These are phyloP conservation scores for Cricetomys ansorgei DNA, from an alignment of 2,113 vertebrate species.

Conservation along the genomic window DNA sequence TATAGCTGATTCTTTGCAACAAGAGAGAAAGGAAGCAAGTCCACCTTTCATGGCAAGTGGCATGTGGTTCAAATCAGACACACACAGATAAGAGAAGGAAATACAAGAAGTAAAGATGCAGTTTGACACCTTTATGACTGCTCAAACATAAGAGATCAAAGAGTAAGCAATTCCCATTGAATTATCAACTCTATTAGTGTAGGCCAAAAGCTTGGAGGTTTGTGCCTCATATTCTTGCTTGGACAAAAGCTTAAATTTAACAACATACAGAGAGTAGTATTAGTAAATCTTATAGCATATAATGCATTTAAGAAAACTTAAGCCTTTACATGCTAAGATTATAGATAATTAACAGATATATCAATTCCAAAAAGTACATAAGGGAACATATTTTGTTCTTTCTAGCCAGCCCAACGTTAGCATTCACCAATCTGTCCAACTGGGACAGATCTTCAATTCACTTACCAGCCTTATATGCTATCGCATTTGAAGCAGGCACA, in stretches of 20 bases:
- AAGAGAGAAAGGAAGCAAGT: slow-evolving; percentile 71
- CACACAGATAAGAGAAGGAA: slow-evolving; percentile 77
- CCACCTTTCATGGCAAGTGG: slow-evolving; percentile 77
- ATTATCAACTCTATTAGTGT: slow-evolving; percentile 59
- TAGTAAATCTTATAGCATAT: slow-evolving; percentile 15
- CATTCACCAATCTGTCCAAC: background rate
- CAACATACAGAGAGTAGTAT: background rate
- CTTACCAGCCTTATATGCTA: slow-evolving; percentile 98
- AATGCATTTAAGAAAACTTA: slow-evolving; percentile 57
- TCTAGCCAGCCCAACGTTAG: slow-evolving; percentile 43
- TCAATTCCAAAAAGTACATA: slow-evolving; percentile 26
- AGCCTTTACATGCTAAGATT: slow-evolving; percentile 48
- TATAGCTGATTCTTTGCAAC: slow-evolving; percentile 71
- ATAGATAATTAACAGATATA: slow-evolving; percentile 46
- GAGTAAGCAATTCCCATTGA: slow-evolving; percentile 37
- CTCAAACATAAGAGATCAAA: slow-evolving; percentile 72
- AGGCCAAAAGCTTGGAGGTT: slow-evolving; percentile 42
- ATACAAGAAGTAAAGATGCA: slow-evolving; percentile 78
- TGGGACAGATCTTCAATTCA: slow-evolving; percentile 61
- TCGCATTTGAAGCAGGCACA: slow-evolving; percentile 96
- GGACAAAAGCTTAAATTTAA: slow-evolving; percentile 54
- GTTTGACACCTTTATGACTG: slow-evolving; percentile 72
- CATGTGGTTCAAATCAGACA: slow-evolving; percentile 76
- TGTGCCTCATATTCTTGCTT: slow-evolving; percentile 60
- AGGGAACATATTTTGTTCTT: slow-evolving; percentile 6